Conservation (phyloP, 2,113 vertebrate species). For the Perca flavescens region DNA sequence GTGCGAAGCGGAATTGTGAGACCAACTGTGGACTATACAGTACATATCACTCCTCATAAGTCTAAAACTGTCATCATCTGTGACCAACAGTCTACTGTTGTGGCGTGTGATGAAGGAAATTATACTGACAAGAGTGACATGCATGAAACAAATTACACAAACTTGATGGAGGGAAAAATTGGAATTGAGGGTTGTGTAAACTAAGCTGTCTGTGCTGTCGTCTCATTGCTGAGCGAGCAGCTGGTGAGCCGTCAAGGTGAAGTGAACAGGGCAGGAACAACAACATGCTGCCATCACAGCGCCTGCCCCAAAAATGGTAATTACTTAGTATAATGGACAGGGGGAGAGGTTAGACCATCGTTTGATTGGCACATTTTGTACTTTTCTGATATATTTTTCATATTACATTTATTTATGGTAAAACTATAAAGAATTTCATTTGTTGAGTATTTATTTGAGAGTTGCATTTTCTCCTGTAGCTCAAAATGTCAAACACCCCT, state of each 20-base stretch:
- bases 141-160: slow-evolving; percentile 56
- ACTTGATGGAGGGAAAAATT: slow-evolving; percentile 53
- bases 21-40: not conserved
- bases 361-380: not conserved
- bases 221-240: slow-evolving; percentile 49
- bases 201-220: slow-evolving; percentile 54
- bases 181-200: slow-evolving; percentile 58
- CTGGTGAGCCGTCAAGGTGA: slow-evolving; percentile 52
- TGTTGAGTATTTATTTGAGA: not conserved
- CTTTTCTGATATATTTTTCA: not conserved
- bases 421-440: not conserved
- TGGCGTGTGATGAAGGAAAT: slow-evolving; percentile 30
- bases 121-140: slow-evolving; percentile 40
- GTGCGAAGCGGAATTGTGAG: not conserved
- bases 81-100: slow-evolving; percentile 21
- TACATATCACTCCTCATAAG: slow-evolving; percentile 27
- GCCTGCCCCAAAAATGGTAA: slow-evolving; percentile 34
- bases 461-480: not conserved
- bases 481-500: not conserved
- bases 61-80: slow-evolving; percentile 28
- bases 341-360: not conserved
- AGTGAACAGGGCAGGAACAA: slow-evolving; percentile 54
- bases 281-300: slow-evolving; percentile 49
- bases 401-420: not conserved
- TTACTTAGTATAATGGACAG: slow-evolving; percentile 18